phyloP scores from a whole-genome alignment of 1,140 invertebrate species.

The Latrodectus geometricus region DNA sequence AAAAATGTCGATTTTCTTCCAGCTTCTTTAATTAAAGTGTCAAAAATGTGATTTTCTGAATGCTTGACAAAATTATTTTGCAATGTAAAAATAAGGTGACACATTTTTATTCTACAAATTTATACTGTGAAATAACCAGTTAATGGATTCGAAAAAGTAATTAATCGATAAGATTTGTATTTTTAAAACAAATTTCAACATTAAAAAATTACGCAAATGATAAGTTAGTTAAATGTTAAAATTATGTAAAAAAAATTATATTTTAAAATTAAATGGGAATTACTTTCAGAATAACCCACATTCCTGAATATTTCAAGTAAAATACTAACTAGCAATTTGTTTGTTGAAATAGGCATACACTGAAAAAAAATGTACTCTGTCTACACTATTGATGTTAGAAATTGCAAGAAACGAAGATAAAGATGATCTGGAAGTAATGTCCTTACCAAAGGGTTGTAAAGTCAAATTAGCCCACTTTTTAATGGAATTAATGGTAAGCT shows the following conservation, averaged over 20 bases:
- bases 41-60: no score
- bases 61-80: no score
- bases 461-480: conserved; percentile 18
- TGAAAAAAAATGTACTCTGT: conserved; percentile 40
- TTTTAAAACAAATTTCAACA: no score
- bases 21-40: no score
- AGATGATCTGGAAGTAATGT: neutral
- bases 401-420: neutral
- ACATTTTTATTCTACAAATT: no score
- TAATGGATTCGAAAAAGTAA: no score
- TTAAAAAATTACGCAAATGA: no score
- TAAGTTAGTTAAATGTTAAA: no score
- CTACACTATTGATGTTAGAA: conserved; percentile 48
- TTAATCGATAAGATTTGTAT: no score
- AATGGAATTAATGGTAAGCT: conserved; percentile 10
- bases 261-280: conserved; percentile 13
- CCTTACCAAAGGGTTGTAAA: neutral
- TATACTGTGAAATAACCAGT: no score
- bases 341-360: conserved; percentile 20
- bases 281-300: neutral
- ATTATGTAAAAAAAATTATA: neutral
- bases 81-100: no score
- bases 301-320: neutral
- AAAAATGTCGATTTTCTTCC: no score
- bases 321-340: neutral